Base-by-base conservation (phyloP, 2,113 vertebrate species). In the Camelus dromedarius region DNA sequence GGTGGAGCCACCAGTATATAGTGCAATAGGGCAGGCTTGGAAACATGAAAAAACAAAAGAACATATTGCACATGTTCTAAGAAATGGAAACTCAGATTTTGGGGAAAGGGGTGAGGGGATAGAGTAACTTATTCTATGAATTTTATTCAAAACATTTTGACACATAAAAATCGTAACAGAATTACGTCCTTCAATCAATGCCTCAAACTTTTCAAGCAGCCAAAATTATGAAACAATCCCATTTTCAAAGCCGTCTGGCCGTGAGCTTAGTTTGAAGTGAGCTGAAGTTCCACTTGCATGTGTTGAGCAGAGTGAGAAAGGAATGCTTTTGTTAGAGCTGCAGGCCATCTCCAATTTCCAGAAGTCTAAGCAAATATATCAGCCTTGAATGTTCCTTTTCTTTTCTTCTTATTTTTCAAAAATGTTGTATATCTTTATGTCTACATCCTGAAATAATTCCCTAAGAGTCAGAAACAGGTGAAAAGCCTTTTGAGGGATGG, bases 401-500 rank as follows among this genome's bases (percentile, higher is more conserved):
- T 80, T 24, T 94, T 46, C 5, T 60, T 73, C 20, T 83, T 67
- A 26, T 54, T 60, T 91, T 93, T 46, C n/a, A 38, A 94, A 86
- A 86, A 95, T 96, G 86, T 95, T 95, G 56, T 70, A 75, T 70
- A 93, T 94, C 75, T 93, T 97, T 76, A 81, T 60, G 48, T 96
- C 93, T 98, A 95, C 96, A 80, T 97, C 56, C 96, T 72, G 82
- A 52, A 93, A 94, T 98, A 98, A 98, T 95, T 97, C 96, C 72
- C 76, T 82, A 72, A 92, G 76, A 97, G 67, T 88, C 97, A 98
- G 95, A 95, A 96, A 96, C 56, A 87, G 96, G 98, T 97, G 91
- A 97, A 98, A 92, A 98, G 77, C 70, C 94, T 95, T 98, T 67
- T 94, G 96, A 98, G 98, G 97, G 92, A 88, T 95, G 75, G 92